phyloP scores from a whole-genome alignment of 2,888 invertebrate species.

The Epinotia demarniana region DNA sequence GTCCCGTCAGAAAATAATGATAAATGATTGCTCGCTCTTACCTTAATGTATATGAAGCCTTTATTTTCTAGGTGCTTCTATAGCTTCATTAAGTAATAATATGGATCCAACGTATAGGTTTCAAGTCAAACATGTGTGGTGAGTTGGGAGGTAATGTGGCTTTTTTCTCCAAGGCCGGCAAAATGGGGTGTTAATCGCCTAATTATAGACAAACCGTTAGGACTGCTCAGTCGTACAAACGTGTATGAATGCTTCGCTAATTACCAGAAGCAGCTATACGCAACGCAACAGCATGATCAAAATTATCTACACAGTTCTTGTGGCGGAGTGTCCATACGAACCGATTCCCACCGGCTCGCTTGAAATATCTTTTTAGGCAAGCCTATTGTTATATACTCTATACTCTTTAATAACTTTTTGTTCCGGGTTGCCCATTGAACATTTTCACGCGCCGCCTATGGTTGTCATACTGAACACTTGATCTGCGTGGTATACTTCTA shows the following conservation, averaged over 20 bases:
- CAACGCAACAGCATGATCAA: no score
- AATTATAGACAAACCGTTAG: not conserved
- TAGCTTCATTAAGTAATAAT: not conserved
- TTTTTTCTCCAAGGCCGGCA: not conserved
- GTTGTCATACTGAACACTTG: no score
- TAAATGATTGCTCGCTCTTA: constrained; percentile 27
- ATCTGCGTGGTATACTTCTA: no score
- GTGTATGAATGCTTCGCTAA: not conserved
- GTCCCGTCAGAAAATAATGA: constrained; percentile 33
- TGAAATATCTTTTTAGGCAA: no score
- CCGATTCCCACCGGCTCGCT: no score
- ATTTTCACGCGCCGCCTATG: no score
- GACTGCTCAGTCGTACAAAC: not conserved
- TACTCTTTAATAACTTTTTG: no score
- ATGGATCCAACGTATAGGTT: not conserved
- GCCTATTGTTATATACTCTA: no score
- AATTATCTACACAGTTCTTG: no score
- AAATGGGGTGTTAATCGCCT: not conserved
- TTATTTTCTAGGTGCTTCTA: not conserved
- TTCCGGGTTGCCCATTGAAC: no score
- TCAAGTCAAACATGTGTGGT: not conserved
- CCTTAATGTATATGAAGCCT: not conserved
- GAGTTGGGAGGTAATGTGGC: not conserved
- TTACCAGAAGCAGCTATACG: no score
- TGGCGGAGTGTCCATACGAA: no score